A percentile compares a stretch with the other conserved stretches of the same genome.
Conservation (phyloP, 2,888 invertebrate genomes). For the Marronus borbonicus region DNA sequence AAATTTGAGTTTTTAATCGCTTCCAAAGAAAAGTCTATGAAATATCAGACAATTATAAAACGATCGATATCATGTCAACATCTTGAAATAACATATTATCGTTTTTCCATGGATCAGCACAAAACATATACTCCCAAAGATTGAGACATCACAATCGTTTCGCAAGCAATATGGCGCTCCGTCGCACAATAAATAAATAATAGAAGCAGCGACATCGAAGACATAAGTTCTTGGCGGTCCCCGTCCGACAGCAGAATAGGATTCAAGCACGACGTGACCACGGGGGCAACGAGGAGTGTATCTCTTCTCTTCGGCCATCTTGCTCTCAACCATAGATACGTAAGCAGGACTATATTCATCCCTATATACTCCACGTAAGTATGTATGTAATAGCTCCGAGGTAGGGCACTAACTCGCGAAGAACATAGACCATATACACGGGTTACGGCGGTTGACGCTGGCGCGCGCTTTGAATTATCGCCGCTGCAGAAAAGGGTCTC, state of each 20-base stretch:
- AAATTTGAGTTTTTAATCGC: no score
- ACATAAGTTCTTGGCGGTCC: slow-evolving; percentile 66
- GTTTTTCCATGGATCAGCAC: no score
- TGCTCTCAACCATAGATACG: not conserved
- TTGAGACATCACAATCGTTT: slow-evolving; percentile 41
- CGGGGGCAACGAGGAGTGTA: slow-evolving; percentile 52
- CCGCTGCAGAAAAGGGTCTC: not conserved
- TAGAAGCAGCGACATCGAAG: slow-evolving; percentile 61
- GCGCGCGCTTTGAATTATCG: slow-evolving; percentile 19
- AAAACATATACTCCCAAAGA: not conserved
- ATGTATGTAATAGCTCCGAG: not conserved
- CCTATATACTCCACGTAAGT: slow-evolving; percentile 4
- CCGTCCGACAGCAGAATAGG: slow-evolving; percentile 67
- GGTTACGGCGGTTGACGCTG: not conserved
- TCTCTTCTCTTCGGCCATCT: slow-evolving; percentile 44
- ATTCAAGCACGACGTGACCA: slow-evolving; percentile 65
- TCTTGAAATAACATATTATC: not conserved
- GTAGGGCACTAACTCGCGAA: slow-evolving; percentile 2
- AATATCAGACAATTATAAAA: no score
- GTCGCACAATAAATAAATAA: slow-evolving; percentile 42
- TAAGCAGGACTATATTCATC: not conserved
- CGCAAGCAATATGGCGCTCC: slow-evolving; percentile 39
- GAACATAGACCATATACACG: not conserved
- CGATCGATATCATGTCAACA: not conserved
- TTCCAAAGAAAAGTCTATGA: no score